Conservation (phyloP, 2,113 vertebrate genomes). For the Etheostoma cragini region DNA sequence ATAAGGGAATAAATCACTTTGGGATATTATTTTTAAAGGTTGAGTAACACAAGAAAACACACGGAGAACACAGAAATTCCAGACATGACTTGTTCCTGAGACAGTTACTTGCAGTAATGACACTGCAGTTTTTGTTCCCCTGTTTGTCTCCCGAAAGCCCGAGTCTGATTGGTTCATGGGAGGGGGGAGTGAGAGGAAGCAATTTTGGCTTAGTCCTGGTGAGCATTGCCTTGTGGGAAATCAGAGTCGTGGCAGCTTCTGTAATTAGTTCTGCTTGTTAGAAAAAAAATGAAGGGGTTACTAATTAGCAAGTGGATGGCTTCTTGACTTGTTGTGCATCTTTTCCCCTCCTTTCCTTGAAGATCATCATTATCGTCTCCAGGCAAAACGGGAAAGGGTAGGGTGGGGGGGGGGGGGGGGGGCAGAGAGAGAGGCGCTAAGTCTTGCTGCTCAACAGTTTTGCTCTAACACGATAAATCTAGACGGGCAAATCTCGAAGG, state of each 20-base stretch:
- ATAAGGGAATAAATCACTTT: neutral
- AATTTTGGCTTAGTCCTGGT: slow-evolving; percentile 70
- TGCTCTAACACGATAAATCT: slow-evolving; percentile 49
- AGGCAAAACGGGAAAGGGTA: slow-evolving; percentile 47
- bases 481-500: slow-evolving; percentile 71
- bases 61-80: slow-evolving; percentile 2
- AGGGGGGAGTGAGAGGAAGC: slow-evolving; percentile 53
- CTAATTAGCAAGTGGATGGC: slow-evolving; percentile 84
- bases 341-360: slow-evolving; percentile 70
- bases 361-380: slow-evolving; percentile 77
- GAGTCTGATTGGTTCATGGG: slow-evolving; percentile 62
- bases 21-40: neutral
- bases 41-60: neutral
- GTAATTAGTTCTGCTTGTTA: slow-evolving; percentile 87
- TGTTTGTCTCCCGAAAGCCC: slow-evolving; percentile 52
- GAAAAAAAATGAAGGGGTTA: slow-evolving; percentile 82
- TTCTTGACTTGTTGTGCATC: slow-evolving; percentile 81
- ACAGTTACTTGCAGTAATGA: slow-evolving; percentile 57
- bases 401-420: neutral
- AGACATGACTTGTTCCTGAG: slow-evolving; percentile 12
- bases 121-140: slow-evolving; percentile 59
- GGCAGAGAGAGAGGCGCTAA: neutral
- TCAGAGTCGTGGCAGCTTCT: slow-evolving; percentile 81
- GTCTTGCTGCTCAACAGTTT: slow-evolving; percentile 55
- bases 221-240: slow-evolving; percentile 81